Conservation (phyloP, 2,797 vertebrate species). For the Eulemur coronatus region DNA sequence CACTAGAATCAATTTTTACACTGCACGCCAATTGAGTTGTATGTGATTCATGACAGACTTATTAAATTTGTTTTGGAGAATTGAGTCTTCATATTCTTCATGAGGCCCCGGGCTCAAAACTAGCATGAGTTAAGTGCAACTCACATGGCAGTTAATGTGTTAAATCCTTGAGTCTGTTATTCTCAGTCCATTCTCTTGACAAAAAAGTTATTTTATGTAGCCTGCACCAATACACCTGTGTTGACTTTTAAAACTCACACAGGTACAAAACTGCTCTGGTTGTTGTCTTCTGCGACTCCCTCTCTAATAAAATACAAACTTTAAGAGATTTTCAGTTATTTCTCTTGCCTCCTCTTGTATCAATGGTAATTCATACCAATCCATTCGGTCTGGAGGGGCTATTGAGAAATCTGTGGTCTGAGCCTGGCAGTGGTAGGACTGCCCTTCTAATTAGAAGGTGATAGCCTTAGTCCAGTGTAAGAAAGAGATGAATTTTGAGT, state of each 20-base stretch:
- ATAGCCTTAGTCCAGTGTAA: not conserved
- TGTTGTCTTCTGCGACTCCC: constrained; percentile 9
- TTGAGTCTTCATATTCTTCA: no score
- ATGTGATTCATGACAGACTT: no score
- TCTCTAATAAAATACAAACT: not conserved
- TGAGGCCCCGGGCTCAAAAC: no score
- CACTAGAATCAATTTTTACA: no score
- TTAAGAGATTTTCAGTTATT: constrained; percentile 21
- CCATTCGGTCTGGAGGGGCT: not conserved
- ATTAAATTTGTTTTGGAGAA: no score
- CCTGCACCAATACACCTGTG: not conserved
- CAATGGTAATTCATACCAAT: not conserved
- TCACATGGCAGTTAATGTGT: no score
- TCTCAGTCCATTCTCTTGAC: constrained; percentile 26
- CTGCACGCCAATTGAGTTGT: no score
- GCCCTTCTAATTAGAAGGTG: not conserved
- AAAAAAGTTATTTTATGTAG: not conserved
- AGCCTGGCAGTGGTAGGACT: not conserved
- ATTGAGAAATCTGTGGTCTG: not conserved
- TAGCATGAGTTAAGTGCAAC: no score
- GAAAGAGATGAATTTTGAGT: not conserved
- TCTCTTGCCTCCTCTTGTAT: not conserved
- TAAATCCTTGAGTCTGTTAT: not conserved
- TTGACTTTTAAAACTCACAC: constrained; percentile 30
- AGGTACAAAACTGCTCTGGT: not conserved